Evolutionary conservation across 2,888 invertebrate species (phyloP).

Genomic region (Congeria kusceri): DNA sequence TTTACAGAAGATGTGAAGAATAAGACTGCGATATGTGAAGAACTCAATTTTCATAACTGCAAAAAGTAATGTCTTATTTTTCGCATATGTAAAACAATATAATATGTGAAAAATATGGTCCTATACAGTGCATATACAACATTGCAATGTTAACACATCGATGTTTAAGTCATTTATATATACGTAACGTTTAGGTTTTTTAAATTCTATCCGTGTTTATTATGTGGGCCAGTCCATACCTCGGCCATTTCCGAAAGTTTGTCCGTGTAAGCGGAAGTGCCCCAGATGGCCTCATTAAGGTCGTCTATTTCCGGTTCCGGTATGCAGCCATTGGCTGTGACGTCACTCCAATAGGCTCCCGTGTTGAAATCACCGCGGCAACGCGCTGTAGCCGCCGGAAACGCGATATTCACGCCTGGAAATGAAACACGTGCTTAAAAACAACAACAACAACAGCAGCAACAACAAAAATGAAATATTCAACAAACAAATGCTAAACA

Average conservation of each 20-base stretch:
- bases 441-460: background rate
- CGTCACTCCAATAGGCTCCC: slow-evolving; percentile 73
- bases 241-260: slow-evolving; percentile 65
- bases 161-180: too few relatives aligned
- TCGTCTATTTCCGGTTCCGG: slow-evolving; percentile 43
- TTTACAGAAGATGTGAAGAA: too few relatives aligned
- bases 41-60: too few relatives aligned
- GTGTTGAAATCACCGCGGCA: slow-evolving; percentile 74
- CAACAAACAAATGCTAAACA: background rate
- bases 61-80: too few relatives aligned
- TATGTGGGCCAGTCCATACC: slow-evolving; percentile 32
- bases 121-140: too few relatives aligned
- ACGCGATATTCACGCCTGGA: slow-evolving; percentile 39
- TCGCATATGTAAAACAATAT: too few relatives aligned
- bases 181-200: too few relatives aligned
- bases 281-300: slow-evolving; percentile 54
- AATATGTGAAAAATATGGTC: too few relatives aligned
- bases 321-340: slow-evolving; percentile 60
- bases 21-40: too few relatives aligned
- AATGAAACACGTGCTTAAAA: background rate
- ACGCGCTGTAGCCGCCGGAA: slow-evolving; percentile 68
- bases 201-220: too few relatives aligned
- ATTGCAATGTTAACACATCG: too few relatives aligned
- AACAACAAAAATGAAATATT: background rate
- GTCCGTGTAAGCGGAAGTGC: slow-evolving; percentile 53